Percentiles rank a stretch among this genome's conserved stretches.
Evolutionary conservation across 2,113 vertebrate genomes (phyloP).

Genomic region (Nanorana parkeri): DNA sequence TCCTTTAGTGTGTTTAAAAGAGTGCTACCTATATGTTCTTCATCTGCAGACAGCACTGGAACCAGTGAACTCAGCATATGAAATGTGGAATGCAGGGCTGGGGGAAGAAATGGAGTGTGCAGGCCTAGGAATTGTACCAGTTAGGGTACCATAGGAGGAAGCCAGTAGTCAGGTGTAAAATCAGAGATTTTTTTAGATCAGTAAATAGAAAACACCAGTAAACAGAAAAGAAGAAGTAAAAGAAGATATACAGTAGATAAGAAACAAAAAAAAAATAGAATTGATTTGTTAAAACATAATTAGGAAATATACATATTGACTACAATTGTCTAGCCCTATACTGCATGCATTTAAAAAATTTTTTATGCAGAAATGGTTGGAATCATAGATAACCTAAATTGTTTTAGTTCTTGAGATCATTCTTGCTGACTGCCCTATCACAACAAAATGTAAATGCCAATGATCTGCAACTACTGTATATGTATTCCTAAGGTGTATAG

Average conservation of each 20-base stretch:
- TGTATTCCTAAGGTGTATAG: too few species aligned
- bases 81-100: constrained; percentile 60
- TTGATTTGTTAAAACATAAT: not conserved
- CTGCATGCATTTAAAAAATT: not conserved
- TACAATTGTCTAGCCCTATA: not conserved
- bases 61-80: constrained; percentile 49
- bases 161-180: not conserved
- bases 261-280: constrained; percentile 11
- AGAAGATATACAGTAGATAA: not conserved
- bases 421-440: too few species aligned
- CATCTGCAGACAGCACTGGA: constrained; percentile 42
- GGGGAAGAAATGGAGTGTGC: constrained; percentile 58
- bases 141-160: not conserved
- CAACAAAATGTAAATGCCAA: too few species aligned
- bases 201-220: not conserved
- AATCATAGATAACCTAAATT: too few species aligned
- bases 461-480: too few species aligned
- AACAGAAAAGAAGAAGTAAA: not conserved
- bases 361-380: too few species aligned
- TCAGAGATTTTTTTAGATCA: not conserved
- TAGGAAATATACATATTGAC: constrained; percentile 1
- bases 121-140: constrained; percentile 23
- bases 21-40: constrained; percentile 12
- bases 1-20: constrained; percentile 69
- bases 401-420: too few species aligned